Base-by-base conservation (phyloP, 2,113 vertebrate species). In the Gallinago jamesoni region DNA sequence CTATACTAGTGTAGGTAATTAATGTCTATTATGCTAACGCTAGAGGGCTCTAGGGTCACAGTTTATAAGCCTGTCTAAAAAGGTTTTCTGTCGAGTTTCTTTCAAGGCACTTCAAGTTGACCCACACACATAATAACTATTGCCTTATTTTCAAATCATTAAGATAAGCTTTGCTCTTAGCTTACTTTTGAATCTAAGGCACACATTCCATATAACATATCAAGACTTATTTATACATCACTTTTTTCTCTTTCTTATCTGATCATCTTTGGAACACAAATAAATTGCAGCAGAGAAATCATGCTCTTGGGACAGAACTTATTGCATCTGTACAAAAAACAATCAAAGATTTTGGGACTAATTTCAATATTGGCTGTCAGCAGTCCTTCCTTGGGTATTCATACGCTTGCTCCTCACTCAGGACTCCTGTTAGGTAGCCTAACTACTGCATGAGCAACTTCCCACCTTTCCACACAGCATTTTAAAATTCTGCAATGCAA, bases 1-100 rank as follows among this genome's bases (percentile, higher is more conserved):
- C 27, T 27, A 17, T 31, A 9, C 11, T 17, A 12, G 8, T 9
- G 14, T 7, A 37, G 31, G 9, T 45, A 37, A 45, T 27, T 31
- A 25, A 69, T 30, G 37, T 20, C 8, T 25, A 10, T 43, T 50
- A 80, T 53, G 0, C 21, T n/a, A 80, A 64, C 96, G 89, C 88
- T 52, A 97, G 95, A 87, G 95, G 95, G 88, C 95, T 91, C 88
- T 63, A 53, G 56, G 24, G 64, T 66, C 69, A 43, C 78, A 74
- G 39, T 63, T 88, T 55, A 60, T 57, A 72, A 56, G 18, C 35
- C 27, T 33, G 23, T 7, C 20, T 37, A 57, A 76, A 69, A 43
- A 68, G 3, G 28, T 39, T 56, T 87, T 43, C 33, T 48, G 41
- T 39, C 28, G 8, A 3, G 12, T 62, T 96, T 76, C 35, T 86